These are phyloP conservation scores for Mus minutoides DNA, from an alignment of 2,797 vertebrate genomes.

Conservation along the genomic window DNA sequence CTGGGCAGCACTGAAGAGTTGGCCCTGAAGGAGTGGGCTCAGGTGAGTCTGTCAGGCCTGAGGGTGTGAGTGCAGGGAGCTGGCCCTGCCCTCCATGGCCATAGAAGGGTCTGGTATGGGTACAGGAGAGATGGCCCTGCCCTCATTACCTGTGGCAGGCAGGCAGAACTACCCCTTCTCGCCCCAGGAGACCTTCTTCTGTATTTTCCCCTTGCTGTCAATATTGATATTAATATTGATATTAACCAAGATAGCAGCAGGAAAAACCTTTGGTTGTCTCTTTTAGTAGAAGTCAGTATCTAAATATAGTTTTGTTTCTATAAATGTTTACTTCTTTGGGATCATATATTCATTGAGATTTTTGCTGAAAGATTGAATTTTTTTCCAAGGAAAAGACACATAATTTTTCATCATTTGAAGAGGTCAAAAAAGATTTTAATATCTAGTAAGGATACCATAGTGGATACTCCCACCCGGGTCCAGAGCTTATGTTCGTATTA, in stretches of 20 bases:
- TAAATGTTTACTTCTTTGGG: conserved; percentile 22
- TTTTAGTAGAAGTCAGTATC: conserved; percentile 24
- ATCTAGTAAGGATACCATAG: background rate
- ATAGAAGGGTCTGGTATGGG: background rate
- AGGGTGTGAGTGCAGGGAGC: background rate
- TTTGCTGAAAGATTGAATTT: background rate
- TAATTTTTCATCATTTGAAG: background rate
- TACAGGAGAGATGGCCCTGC: background rate
- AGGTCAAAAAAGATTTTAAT: background rate
- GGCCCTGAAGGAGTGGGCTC: background rate
- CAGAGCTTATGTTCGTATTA: background rate
- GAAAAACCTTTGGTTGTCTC: conserved; percentile 29
- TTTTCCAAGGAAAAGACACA: background rate
- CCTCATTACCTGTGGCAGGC: background rate
- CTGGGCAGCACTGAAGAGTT: background rate
- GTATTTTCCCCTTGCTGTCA: background rate
- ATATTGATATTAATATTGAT: background rate
- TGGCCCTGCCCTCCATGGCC: background rate
- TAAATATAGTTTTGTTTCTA: background rate
- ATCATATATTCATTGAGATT: background rate
- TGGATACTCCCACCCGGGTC: background rate
- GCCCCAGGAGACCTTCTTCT: background rate
- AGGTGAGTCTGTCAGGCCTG: background rate
- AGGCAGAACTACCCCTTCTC: background rate
- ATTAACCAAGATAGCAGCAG: background rate